A percentile compares a stretch with the other conserved stretches of the same genome.
Evolutionary conservation across 2,797 vertebrate genomes (phyloP).

Genomic region (Tenualosa ilisha): DNA sequence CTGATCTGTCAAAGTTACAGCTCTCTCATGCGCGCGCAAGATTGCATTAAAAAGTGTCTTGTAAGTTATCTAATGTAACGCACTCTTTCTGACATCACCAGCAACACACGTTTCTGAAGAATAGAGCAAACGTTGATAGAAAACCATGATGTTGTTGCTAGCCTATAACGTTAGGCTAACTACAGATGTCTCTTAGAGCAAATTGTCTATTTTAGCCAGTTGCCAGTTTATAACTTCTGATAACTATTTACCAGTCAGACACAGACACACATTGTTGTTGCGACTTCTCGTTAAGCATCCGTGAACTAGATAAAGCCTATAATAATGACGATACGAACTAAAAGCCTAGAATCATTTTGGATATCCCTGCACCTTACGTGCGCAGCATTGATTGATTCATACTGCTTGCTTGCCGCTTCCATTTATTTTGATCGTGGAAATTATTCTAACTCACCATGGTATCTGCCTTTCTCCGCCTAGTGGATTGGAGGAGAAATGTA

Average conservation of each 20-base stretch:
- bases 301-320: not conserved
- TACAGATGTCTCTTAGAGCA: not conserved
- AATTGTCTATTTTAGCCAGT: not conserved
- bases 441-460: not conserved
- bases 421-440: not conserved
- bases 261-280: not conserved
- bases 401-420: not conserved
- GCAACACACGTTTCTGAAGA: not conserved
- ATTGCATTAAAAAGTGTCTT: not conserved
- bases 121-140: not conserved
- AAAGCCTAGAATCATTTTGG: not conserved
- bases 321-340: not conserved
- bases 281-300: not conserved
- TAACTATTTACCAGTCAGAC: not conserved
- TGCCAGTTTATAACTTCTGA: not conserved
- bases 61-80: not conserved
- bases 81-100: not conserved
- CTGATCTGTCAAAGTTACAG: not conserved
- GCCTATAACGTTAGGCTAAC: not conserved
- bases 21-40: not conserved
- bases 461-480: not conserved
- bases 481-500: not conserved
- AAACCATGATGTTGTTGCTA: not conserved
- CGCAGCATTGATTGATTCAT: constrained; percentile 4
- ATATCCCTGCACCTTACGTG: not conserved